Conservation (phyloP, 2,888 invertebrate genomes). For the Drosophila picticornis region DNA sequence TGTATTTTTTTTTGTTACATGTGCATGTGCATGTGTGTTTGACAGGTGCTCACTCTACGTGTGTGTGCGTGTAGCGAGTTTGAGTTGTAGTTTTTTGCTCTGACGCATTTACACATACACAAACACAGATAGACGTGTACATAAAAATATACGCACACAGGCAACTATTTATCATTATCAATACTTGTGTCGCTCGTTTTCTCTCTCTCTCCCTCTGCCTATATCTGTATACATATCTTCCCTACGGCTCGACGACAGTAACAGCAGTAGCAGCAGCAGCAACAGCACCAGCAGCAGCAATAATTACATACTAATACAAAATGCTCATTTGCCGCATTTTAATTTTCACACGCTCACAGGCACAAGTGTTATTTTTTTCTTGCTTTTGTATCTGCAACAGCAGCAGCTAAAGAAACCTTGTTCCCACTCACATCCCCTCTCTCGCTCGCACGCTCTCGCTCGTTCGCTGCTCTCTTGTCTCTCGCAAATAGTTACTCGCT, state of each 20-base stretch:
- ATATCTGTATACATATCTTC: slow-evolving; percentile 30
- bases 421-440: slow-evolving; percentile 20
- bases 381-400: slow-evolving; percentile 28
- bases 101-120: slow-evolving; percentile 63
- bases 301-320: slow-evolving; percentile 78
- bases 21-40: slow-evolving; percentile 55
- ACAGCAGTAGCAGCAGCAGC: slow-evolving; percentile 33
- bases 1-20: slow-evolving; percentile 21
- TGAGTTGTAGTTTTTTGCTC: slow-evolving; percentile 55
- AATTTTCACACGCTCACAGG: slow-evolving; percentile 77
- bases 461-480: slow-evolving; percentile 11
- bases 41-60: slow-evolving; percentile 73
- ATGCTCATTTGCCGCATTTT: slow-evolving; percentile 79
- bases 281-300: slow-evolving; percentile 37
- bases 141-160: slow-evolving; percentile 25
- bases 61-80: slow-evolving; percentile 71
- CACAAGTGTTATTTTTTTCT: slow-evolving; percentile 61
- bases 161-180: slow-evolving; percentile 56
- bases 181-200: slow-evolving; percentile 46
- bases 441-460: slow-evolving; percentile 22
- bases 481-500: slow-evolving; percentile 22
- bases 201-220: slow-evolving; percentile 27
- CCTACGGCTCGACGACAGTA: slow-evolving; percentile 47
- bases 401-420: slow-evolving; percentile 18
- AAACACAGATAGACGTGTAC: slow-evolving; percentile 8